Evolutionary conservation across 2,113 vertebrate genomes (phyloP).

Genomic region (Barnardius zonarius): DNA sequence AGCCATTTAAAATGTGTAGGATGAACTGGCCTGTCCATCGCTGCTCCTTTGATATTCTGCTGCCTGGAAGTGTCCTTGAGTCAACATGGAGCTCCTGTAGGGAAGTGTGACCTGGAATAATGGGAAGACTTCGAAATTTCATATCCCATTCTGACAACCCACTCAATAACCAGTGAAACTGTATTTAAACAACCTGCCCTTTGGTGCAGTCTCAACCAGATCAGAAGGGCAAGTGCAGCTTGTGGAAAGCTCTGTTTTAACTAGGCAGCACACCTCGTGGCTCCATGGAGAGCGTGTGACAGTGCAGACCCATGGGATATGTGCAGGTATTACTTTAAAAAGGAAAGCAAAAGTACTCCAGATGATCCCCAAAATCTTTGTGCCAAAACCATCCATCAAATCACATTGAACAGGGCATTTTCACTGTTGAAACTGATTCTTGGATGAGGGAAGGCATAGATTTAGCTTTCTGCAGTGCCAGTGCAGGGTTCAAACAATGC

Average conservation of each 20-base stretch:
- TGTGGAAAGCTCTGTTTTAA: not conserved
- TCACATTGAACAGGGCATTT: not conserved
- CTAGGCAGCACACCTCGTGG: not conserved
- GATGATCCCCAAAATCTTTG: not conserved
- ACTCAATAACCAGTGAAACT: not conserved
- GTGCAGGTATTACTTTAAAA: not conserved
- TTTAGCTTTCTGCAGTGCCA: not conserved
- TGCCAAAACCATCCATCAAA: not conserved
- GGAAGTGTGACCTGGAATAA: not conserved
- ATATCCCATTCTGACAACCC: not conserved
- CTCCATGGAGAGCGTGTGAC: rapidly evolving
- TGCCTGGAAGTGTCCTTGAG: slow-evolving; percentile 10
- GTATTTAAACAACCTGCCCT: not conserved
- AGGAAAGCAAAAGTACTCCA: not conserved
- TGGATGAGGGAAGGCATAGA: not conserved
- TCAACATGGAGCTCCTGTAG: not conserved
- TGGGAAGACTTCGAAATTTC: not conserved
- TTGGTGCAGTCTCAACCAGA: not conserved
- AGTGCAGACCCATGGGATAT: not conserved
- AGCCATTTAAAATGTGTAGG: slow-evolving; percentile 47
- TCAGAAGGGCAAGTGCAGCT: not conserved
- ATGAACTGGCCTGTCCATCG: not conserved
- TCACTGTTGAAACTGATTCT: not conserved
- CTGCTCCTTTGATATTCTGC: not conserved
- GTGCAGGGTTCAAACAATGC: rapidly evolving